A percentile compares a stretch with the other conserved stretches of the same genome.
These are phyloP conservation scores for Patiria pectinifera DNA, from an alignment of 53 echinoderm and acorn worm genomes.

Conservation along the genomic window DNA sequence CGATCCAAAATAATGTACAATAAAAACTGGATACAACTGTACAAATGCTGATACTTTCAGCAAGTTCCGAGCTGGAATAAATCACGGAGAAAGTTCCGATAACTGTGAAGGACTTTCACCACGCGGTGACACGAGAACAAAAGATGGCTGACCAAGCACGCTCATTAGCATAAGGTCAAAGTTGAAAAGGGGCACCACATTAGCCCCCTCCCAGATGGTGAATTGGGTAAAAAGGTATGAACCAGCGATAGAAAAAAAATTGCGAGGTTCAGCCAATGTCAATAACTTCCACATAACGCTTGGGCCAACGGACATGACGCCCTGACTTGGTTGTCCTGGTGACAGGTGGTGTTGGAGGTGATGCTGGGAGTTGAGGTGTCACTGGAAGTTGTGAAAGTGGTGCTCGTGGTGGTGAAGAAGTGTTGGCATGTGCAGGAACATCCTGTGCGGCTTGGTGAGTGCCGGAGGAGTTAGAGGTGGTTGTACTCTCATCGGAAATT, in stretches of 20 bases:
- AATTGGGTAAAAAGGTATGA: background rate
- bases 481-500: background rate
- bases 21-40: too few relatives aligned
- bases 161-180: too few relatives aligned
- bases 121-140: too few relatives aligned
- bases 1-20: too few relatives aligned
- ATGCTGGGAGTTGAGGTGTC: background rate
- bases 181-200: background rate
- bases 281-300: background rate
- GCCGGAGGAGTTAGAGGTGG: background rate
- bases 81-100: too few relatives aligned
- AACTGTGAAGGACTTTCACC: too few relatives aligned
- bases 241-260: background rate
- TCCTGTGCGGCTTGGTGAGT: too few relatives aligned
- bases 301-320: constrained; percentile 8
- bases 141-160: too few relatives aligned
- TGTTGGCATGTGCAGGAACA: too few relatives aligned
- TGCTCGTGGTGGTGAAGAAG: too few relatives aligned
- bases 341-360: background rate
- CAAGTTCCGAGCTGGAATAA: too few relatives aligned
- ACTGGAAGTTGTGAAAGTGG: background rate
- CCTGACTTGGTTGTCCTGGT: background rate
- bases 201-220: constrained; percentile 3
- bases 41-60: too few relatives aligned
- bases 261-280: background rate